Evolutionary conservation across 1,140 invertebrate genomes (phyloP).

Genomic region (Hypothenemus hampei): DNA sequence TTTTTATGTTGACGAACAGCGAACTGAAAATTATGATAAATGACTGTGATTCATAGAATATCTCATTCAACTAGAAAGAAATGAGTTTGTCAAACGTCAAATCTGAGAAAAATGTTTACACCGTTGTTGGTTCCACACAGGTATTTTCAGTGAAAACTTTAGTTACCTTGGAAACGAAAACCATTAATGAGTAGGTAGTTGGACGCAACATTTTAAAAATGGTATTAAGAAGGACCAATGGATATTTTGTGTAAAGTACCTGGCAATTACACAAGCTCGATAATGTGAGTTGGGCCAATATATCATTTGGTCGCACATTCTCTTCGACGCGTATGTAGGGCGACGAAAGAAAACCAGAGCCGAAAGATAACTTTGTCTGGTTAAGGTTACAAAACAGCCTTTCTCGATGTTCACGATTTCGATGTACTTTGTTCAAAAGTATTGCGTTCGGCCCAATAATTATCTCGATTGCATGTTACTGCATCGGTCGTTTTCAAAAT

Average conservation of each 20-base stretch:
- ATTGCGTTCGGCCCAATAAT: conserved; percentile 14
- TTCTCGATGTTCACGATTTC: conserved; percentile 22
- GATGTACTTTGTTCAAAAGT: conserved; percentile 17
- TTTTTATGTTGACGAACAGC: too few relatives aligned
- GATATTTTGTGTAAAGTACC: conserved; percentile 12
- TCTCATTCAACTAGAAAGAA: too few relatives aligned
- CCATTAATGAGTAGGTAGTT: too few relatives aligned
- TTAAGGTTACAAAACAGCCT: conserved; percentile 25
- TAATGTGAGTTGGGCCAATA: conserved; percentile 23
- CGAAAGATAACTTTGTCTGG: conserved; percentile 24
- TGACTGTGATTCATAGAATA: too few relatives aligned
- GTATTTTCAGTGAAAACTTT: too few relatives aligned
- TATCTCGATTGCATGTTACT: conserved; percentile 16
- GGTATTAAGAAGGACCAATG: too few relatives aligned
- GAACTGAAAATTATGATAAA: too few relatives aligned
- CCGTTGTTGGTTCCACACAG: too few relatives aligned
- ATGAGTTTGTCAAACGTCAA: too few relatives aligned
- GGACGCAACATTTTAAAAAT: too few relatives aligned
- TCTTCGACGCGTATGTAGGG: conserved; percentile 21
- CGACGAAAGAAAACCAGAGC: conserved; percentile 24
- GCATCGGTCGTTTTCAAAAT: conserved; percentile 19
- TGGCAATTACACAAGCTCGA: conserved; percentile 12
- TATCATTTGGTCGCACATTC: conserved; percentile 22
- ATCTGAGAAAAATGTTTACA: too few relatives aligned
- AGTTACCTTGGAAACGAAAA: too few relatives aligned